Conservation (phyloP, 2,797 vertebrate genomes). For the Tadarida brasiliensis region DNA sequence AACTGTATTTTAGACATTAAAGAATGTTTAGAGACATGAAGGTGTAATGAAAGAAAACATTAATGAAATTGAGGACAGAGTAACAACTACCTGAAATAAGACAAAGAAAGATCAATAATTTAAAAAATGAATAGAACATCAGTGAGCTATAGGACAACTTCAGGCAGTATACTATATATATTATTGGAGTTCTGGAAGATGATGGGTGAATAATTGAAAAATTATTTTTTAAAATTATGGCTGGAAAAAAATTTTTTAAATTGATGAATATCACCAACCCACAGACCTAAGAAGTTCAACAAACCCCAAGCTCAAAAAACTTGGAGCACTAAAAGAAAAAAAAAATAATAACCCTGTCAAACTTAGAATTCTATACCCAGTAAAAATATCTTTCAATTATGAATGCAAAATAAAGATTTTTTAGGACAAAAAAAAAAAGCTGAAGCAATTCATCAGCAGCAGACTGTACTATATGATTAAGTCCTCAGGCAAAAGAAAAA, state of each 20-base stretch:
- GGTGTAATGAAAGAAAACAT: neutral
- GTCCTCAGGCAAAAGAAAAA: neutral
- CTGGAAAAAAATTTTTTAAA: neutral
- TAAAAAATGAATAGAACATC: neutral
- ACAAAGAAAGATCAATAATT: neutral
- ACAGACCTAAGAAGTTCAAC: neutral
- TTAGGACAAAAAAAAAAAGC: neutral
- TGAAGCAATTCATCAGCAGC: neutral
- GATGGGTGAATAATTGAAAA: neutral
- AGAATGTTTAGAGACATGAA: neutral
- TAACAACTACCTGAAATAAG: neutral
- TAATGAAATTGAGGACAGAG: neutral
- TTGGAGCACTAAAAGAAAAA: neutral
- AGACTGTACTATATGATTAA: neutral
- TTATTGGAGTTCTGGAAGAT: neutral
- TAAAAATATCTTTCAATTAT: constrained; percentile 1
- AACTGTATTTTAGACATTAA: constrained; percentile 8
- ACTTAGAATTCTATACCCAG: neutral
- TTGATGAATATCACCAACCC: neutral
- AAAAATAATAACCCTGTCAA: neutral
- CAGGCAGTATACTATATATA: neutral
- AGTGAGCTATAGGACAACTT: neutral
- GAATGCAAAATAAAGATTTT: neutral
- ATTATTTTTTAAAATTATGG: neutral
- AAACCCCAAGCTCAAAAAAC: neutral